phyloP scores from a whole-genome alignment of 1,140 invertebrate species.

The Pantala flavescens region DNA sequence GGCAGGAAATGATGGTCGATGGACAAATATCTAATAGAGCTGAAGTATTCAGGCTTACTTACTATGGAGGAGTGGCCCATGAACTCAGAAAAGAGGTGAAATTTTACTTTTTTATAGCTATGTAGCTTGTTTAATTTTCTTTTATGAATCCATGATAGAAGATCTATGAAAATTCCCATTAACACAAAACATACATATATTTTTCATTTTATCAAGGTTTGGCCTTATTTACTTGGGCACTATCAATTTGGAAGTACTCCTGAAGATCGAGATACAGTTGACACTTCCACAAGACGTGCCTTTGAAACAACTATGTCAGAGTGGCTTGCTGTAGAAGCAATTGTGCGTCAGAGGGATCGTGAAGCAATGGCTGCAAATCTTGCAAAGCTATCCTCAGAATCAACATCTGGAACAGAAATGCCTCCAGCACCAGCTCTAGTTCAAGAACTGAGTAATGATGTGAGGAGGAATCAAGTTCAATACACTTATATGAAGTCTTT shows the following conservation, averaged over 20 bases:
- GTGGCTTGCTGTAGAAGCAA: conserved; percentile 87
- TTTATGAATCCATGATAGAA: neutral
- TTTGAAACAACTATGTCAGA: conserved; percentile 89
- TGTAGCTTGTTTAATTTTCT: too few relatives aligned
- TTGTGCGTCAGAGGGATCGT: conserved; percentile 75
- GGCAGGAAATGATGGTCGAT: conserved; percentile 15
- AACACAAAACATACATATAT: too few relatives aligned
- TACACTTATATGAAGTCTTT: too few relatives aligned
- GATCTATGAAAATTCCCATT: neutral
- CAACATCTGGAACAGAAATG: conserved; percentile 32
- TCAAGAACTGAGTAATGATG: conserved; percentile 46
- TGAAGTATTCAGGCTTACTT: conserved; percentile 72
- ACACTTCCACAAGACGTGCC: conserved; percentile 53
- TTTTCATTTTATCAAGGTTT: conserved; percentile 44
- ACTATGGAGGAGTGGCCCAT: conserved; percentile 75
- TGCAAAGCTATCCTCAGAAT: conserved; percentile 46
- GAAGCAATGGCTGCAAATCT: conserved; percentile 50
- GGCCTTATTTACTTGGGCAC: conserved; percentile 84
- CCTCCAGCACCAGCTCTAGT: conserved; percentile 27
- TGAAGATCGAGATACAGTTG: conserved; percentile 56
- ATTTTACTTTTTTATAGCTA: neutral
- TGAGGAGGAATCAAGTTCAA: conserved; percentile 29
- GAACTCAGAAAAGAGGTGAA: conserved; percentile 60
- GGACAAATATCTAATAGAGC: conserved; percentile 49
- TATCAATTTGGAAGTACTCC: conserved; percentile 66